Conservation (phyloP, 2,888 invertebrate species). For the Pachydiplax longipennis region DNA sequence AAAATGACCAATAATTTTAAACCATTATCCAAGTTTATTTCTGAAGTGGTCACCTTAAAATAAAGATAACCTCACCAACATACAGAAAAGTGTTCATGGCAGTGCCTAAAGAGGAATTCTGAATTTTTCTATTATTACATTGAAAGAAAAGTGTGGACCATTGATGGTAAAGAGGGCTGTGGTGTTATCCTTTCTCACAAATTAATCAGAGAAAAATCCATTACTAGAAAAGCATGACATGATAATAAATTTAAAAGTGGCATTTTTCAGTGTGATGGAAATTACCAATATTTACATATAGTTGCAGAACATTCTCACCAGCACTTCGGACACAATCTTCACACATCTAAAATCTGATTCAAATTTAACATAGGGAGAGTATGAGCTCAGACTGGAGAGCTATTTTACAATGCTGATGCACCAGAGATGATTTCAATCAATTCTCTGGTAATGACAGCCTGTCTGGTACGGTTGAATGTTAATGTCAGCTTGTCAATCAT, state of each 20-base stretch:
- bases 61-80: slow-evolving; percentile 13
- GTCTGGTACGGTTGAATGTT: slow-evolving; percentile 97
- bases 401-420: slow-evolving; percentile 81
- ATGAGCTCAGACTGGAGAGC: background rate
- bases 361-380: slow-evolving; percentile 50
- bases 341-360: background rate
- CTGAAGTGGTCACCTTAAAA: background rate
- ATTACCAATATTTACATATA: slow-evolving; percentile 28
- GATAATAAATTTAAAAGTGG: background rate
- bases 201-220: slow-evolving; percentile 8
- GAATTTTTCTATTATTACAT: background rate
- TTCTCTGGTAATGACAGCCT: slow-evolving; percentile 97
- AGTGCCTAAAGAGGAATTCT: background rate
- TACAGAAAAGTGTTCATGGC: background rate
- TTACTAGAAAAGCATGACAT: slow-evolving; percentile 12
- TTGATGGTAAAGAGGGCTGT: slow-evolving; percentile 36
- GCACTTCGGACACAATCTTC: background rate
- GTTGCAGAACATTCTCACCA: background rate
- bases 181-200: background rate
- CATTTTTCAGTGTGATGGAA: background rate
- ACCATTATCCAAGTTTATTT: slow-evolving; percentile 1
- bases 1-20: slow-evolving; percentile 61
- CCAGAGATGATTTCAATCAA: slow-evolving; percentile 99
- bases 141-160: slow-evolving; percentile 38
- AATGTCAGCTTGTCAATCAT: slow-evolving; percentile 98